Conservation (phyloP, 2,113 vertebrate genomes). For the crab-eating macaque (Macaca fascicularis) region T2T-MFA8v1.1 NC_088380.1:56253001-56253500, state of each 20-base stretch:
- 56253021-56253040: neutral
- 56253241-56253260: neutral
- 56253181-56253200: neutral
- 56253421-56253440: too few relatives aligned
- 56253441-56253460: too few relatives aligned
- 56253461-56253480: too few relatives aligned
- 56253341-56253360: neutral
- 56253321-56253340: neutral
- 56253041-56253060: neutral
- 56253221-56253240: neutral
- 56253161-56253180: neutral
- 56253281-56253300: neutral
- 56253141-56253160: neutral
- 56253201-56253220: neutral
- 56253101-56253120: neutral
- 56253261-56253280: neutral
- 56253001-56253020: neutral
- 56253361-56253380: neutral
- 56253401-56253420: too few relatives aligned
- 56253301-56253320: neutral
- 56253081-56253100: neutral
- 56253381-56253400: neutral
- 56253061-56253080: neutral
- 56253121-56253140: neutral
- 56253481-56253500: too few relatives aligned